Evolutionary conservation across 1,140 invertebrate species (phyloP), one percentile per base, ranked within the genome.

Genomic region (Myzus persicae): DNA sequence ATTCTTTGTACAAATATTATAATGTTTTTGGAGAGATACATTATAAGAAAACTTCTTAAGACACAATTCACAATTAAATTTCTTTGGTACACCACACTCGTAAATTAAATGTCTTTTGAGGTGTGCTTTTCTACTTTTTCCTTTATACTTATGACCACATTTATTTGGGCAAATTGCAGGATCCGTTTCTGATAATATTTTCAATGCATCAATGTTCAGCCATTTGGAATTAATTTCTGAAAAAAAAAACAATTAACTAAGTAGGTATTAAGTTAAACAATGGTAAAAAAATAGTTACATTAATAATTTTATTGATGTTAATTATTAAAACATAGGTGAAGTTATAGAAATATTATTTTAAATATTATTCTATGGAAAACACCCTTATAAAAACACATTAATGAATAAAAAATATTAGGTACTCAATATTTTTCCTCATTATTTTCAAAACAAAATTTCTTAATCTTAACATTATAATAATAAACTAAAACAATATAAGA

Each of bases 141-240:
- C 91, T 85, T 59, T 90, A 67, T 93, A 93, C 31, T 44, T 89
- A 81, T 85, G 93, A 46, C 59, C 59, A 76, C 93, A 93, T 24
- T 31, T 44, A 26, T 93, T 93, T 94, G 46, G 94, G 94, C 94
- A 95, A 95, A 90, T 94, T 94, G 91, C 91, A 40, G 91, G 91
- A 85, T 93, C 91, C 40, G 81, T 38, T 54, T 54, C 36, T 20
- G 91, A 48, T 51, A 93, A 40, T 11, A 85, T 11, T 85, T 85
- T 82, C 26, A 93, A 54, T 54, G 38, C 7, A 26, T 31, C 11
- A 0, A 46, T 22, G 26, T 84, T n/a, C 46, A 93, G 26, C 91
- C 91, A 93, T 85, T 84, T 93, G 36, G 91, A 46, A 54, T 93
- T 93, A 31, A 82, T 11, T 54, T 93, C 91, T 93, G 40, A 82